Evolutionary conservation across 1,140 invertebrate genomes (phyloP).

Genomic region (Saccostrea glomerata): DNA sequence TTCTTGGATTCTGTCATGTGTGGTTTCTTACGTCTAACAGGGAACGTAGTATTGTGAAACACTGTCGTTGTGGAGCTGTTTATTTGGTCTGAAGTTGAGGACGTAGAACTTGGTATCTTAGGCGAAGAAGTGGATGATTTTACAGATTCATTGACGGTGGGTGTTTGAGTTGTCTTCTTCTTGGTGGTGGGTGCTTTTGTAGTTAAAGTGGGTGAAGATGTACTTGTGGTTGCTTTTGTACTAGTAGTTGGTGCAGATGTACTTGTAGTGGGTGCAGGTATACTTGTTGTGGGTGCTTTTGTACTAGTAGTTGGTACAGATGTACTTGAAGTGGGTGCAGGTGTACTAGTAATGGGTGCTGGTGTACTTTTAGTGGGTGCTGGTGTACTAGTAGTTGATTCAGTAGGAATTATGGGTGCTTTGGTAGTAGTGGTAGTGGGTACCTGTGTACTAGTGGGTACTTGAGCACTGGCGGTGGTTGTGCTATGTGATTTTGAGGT

Average conservation of each 20-base stretch:
- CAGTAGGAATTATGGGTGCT: constrained; percentile 44
- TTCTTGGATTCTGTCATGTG: constrained; percentile 46
- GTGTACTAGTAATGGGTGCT: too few species aligned
- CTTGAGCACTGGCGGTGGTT: constrained; percentile 42
- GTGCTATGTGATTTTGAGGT: not conserved
- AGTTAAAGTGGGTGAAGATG: not conserved
- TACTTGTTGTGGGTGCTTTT: constrained; percentile 2
- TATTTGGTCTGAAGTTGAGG: not conserved
- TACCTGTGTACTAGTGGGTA: constrained; percentile 44
- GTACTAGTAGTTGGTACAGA: constrained; percentile 48
- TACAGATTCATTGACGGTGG: constrained; percentile 43
- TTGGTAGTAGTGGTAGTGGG: constrained; percentile 42
- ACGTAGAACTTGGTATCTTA: constrained; percentile 5
- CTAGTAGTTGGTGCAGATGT: constrained; percentile 18
- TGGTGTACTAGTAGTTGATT: constrained; percentile 31
- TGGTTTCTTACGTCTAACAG: not conserved
- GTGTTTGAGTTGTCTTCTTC: constrained; percentile 30
- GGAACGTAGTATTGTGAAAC: not conserved
- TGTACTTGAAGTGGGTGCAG: too few species aligned
- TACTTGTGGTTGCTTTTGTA: not conserved
- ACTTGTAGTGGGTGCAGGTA: constrained; percentile 22
- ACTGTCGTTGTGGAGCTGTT: constrained; percentile 54
- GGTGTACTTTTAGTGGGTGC: not conserved
- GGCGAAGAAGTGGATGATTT: constrained; percentile 50
- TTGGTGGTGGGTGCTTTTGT: not conserved